phyloP scores from a whole-genome alignment of 2,888 invertebrate genomes.

The Isoperla grammatica region DNA sequence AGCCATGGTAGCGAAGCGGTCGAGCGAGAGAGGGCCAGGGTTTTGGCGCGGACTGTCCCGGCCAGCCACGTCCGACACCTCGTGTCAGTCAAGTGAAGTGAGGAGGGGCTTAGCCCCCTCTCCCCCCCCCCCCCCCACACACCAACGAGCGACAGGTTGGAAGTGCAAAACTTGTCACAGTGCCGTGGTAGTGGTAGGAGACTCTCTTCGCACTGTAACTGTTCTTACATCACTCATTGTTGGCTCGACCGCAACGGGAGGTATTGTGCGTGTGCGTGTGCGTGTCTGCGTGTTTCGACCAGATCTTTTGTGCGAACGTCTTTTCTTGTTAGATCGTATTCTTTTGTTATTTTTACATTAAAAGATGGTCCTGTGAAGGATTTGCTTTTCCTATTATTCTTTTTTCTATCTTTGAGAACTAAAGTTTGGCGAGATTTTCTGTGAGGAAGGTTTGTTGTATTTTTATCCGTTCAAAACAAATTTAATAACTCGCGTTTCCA shows the following conservation, averaged over 20 bases:
- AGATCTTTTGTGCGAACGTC: background rate
- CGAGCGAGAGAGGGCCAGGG: background rate
- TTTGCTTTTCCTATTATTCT: no score
- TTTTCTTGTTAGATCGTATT: background rate
- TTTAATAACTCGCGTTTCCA: no score
- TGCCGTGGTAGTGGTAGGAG: background rate
- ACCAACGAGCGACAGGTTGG: background rate
- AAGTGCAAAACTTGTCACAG: constrained; percentile 24
- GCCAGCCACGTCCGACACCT: constrained; percentile 13
- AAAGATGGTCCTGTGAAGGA: background rate
- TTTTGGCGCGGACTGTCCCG: background rate
- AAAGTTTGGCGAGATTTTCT: no score
- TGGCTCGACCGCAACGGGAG: background rate
- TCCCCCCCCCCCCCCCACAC: constrained; percentile 1
- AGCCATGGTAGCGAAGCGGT: no score
- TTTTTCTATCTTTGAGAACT: no score
- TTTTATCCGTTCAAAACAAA: no score
- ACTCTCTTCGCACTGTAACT: background rate
- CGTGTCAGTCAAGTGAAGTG: background rate
- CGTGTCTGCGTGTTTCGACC: background rate
- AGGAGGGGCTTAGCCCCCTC: constrained; percentile 8
- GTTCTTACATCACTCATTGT: constrained; percentile 8
- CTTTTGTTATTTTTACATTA: constrained; percentile 4
- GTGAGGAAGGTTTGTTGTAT: no score
- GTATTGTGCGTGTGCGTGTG: background rate